Evolutionary conservation across 2,888 invertebrate genomes (phyloP).

Genomic region (Campopleginae sp.): DNA sequence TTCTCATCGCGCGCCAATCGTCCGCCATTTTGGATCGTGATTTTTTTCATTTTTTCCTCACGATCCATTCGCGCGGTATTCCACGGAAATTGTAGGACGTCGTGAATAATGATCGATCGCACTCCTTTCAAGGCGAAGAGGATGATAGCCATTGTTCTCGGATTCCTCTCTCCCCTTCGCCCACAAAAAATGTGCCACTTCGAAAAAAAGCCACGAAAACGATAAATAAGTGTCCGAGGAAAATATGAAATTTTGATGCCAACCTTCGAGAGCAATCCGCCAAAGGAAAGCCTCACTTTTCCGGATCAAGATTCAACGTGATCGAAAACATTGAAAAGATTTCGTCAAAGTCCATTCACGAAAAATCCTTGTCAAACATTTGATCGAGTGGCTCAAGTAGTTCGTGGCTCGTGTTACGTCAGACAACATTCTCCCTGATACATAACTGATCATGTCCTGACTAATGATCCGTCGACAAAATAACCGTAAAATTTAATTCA

Average conservation of each 20-base stretch:
- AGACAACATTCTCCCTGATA: conserved; percentile 21
- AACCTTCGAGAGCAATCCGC: neutral
- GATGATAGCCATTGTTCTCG: conserved; percentile 44
- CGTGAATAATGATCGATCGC: conserved; percentile 54
- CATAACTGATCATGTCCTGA: neutral
- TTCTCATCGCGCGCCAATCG: neutral
- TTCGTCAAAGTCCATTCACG: neutral
- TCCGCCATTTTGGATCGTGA: neutral
- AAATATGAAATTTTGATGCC: neutral
- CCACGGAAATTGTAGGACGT: conserved; percentile 36
- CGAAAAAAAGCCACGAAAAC: neutral
- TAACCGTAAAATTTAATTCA: too few relatives aligned
- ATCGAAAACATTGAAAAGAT: neutral
- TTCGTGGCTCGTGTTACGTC: conserved; percentile 48
- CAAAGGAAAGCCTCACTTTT: neutral
- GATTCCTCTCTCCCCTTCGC: neutral
- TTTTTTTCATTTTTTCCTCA: neutral
- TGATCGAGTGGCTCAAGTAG: conserved; percentile 38
- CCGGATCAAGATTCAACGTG: neutral
- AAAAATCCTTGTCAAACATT: conserved; percentile 12
- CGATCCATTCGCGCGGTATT: conserved; percentile 20
- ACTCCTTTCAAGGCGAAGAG: conserved; percentile 34
- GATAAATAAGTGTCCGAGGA: neutral
- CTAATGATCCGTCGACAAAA: too few relatives aligned
- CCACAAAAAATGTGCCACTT: neutral